A percentile compares a stretch with the other conserved stretches of the same genome.
Conservation (phyloP, 1,140 invertebrate species). For the Scaptomyza hsui region DNA sequence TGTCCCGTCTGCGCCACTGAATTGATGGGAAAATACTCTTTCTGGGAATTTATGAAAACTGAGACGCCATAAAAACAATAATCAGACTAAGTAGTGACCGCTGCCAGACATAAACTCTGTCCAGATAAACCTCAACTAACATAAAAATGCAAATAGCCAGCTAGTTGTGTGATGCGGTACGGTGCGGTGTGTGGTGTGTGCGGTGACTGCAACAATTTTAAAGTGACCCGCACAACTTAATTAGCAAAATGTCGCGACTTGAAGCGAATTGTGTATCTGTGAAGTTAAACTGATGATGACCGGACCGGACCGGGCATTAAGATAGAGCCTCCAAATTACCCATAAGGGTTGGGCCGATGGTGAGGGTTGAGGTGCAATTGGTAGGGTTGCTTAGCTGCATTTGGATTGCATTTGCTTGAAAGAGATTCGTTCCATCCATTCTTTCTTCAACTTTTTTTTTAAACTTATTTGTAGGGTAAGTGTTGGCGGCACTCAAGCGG, state of each 20-base stretch:
- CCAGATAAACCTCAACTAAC: constrained; percentile 67
- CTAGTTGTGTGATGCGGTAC: neutral
- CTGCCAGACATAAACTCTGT: constrained; percentile 78
- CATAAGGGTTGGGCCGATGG: constrained; percentile 15
- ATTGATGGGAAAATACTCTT: constrained; percentile 82
- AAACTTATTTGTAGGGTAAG: constrained; percentile 27
- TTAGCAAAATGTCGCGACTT: constrained; percentile 72
- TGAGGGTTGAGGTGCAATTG: neutral
- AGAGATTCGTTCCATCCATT: neutral
- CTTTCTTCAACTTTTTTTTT: neutral
- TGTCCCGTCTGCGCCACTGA: constrained; percentile 36
- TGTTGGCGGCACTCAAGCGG: constrained; percentile 28
- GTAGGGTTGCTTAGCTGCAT: constrained; percentile 22
- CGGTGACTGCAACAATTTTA: constrained; percentile 53
- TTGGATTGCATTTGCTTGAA: constrained; percentile 5
- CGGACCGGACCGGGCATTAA: constrained; percentile 53
- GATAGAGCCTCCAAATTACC: constrained; percentile 46
- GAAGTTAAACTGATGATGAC: constrained; percentile 36
- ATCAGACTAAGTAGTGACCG: constrained; percentile 82
- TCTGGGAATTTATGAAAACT: constrained; percentile 80
- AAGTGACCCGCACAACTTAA: constrained; percentile 73
- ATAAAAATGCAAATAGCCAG: constrained; percentile 68
- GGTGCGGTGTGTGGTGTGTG: constrained; percentile 2
- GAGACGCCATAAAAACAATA: constrained; percentile 82
- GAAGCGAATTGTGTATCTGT: constrained; percentile 1